Evolutionary conservation across 2,797 vertebrate genomes (phyloP).

Genomic region (Lepilemur septentrionalis): DNA sequence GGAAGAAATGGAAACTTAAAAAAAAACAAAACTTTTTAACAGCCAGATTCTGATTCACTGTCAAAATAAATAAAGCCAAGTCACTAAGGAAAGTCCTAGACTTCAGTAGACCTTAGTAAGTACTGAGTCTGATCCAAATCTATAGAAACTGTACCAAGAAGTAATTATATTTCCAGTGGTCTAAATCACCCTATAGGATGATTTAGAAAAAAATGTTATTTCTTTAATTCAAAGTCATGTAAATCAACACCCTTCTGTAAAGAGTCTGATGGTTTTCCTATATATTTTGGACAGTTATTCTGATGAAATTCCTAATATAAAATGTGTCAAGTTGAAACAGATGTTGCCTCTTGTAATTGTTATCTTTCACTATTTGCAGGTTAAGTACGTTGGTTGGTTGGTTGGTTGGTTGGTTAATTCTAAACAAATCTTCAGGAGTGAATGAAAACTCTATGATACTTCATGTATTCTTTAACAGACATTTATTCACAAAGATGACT

Average conservation of each 20-base stretch:
- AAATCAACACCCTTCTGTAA: background rate
- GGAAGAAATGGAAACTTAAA: background rate
- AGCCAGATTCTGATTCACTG: background rate
- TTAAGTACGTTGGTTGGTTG: background rate
- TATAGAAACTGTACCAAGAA: background rate
- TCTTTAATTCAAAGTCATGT: background rate
- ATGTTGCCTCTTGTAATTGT: background rate
- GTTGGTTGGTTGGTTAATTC: background rate
- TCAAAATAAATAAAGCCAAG: background rate
- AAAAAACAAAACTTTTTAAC: background rate
- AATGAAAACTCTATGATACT: background rate
- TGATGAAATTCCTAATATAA: background rate
- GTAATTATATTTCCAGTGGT: background rate
- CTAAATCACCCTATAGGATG: background rate
- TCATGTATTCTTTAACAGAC: background rate
- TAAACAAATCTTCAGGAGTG: background rate
- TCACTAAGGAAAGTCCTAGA: background rate
- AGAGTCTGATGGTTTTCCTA: background rate
- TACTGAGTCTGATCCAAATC: background rate
- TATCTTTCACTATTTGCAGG: background rate
- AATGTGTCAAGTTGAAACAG: background rate
- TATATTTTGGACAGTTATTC: background rate
- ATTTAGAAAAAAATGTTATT: background rate
- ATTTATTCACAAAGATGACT: background rate
- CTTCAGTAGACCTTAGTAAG: background rate